phyloP scores from a whole-genome alignment of 2,888 invertebrate species.

The Aphidius colemani region DNA sequence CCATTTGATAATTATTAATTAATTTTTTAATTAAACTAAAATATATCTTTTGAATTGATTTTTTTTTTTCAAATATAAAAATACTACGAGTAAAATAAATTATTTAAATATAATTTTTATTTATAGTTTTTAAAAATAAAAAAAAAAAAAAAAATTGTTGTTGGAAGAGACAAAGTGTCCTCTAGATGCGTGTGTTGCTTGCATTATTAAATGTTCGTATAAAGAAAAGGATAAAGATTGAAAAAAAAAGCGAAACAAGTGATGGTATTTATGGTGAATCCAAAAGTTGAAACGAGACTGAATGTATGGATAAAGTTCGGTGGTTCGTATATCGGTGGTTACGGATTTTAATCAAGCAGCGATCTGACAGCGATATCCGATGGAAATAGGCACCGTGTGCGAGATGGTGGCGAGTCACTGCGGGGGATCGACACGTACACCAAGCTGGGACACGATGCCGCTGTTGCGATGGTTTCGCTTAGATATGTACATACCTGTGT shows the following conservation, averaged over 20 bases:
- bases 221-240: slow-evolving; percentile 15
- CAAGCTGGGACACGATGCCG: slow-evolving; percentile 36
- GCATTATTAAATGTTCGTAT: slow-evolving; percentile 15
- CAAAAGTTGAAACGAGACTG: slow-evolving; percentile 28
- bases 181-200: slow-evolving; percentile 34
- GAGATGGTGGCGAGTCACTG: slow-evolving; percentile 58
- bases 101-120: no score
- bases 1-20: background rate
- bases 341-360: slow-evolving; percentile 59
- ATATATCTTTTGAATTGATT: no score
- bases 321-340: slow-evolving; percentile 52
- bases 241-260: slow-evolving; percentile 1
- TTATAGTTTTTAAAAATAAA: no score
- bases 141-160: no score
- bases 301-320: slow-evolving; percentile 49
- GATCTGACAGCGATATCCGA: slow-evolving; percentile 54
- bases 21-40: no score
- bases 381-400: slow-evolving; percentile 47
- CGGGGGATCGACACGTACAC: slow-evolving; percentile 59
- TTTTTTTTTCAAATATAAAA: no score
- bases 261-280: slow-evolving; percentile 39
- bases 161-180: background rate
- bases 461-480: slow-evolving; percentile 32
- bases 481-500: slow-evolving; percentile 34
- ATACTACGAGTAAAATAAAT: no score